Conservation (phyloP, 2,888 invertebrate species). For the Lochmaea crataegi region DNA sequence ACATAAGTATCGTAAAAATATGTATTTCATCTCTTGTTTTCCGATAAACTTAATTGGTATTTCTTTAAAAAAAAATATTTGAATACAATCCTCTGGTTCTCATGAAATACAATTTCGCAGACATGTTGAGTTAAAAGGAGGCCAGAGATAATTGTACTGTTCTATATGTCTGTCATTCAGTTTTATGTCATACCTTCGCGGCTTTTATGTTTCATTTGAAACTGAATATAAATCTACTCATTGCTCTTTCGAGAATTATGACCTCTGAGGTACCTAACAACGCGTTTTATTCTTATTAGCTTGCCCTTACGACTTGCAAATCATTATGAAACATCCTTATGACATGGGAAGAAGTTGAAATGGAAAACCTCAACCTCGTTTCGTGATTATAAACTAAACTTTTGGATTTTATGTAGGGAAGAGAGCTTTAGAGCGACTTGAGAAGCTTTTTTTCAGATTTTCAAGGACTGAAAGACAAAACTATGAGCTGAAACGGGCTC, state of each 20-base stretch:
- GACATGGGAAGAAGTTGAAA: too few relatives aligned
- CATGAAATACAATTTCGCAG: conserved; percentile 24
- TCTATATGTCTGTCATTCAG: conserved; percentile 24
- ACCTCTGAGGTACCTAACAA: conserved; percentile 5
- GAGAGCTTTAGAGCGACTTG: too few relatives aligned
- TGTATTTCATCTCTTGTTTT: too few relatives aligned
- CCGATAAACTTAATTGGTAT: not conserved
- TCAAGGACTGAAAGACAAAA: too few relatives aligned
- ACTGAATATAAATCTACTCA: conserved; percentile 41
- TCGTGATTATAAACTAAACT: too few relatives aligned
- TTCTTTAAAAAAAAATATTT: not conserved
- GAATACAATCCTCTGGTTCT: not conserved
- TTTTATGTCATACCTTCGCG: conserved; percentile 9
- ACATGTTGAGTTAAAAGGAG: conserved; percentile 26
- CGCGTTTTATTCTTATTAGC: conserved; percentile 3
- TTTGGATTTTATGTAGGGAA: too few relatives aligned
- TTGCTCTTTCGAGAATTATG: conserved; percentile 28
- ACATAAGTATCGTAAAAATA: too few relatives aligned
- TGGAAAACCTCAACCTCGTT: too few relatives aligned
- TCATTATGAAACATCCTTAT: too few relatives aligned
- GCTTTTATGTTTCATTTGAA: conserved; percentile 34
- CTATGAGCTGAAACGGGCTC: too few relatives aligned
- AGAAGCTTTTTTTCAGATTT: too few relatives aligned
- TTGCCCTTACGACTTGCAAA: conserved; percentile 1
- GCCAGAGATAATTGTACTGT: conserved; percentile 25